Evolutionary conservation across 2,113 vertebrate species (phyloP), one percentile per base, ranked within the genome.

Genomic region (Paedocypris sp.): DNA sequence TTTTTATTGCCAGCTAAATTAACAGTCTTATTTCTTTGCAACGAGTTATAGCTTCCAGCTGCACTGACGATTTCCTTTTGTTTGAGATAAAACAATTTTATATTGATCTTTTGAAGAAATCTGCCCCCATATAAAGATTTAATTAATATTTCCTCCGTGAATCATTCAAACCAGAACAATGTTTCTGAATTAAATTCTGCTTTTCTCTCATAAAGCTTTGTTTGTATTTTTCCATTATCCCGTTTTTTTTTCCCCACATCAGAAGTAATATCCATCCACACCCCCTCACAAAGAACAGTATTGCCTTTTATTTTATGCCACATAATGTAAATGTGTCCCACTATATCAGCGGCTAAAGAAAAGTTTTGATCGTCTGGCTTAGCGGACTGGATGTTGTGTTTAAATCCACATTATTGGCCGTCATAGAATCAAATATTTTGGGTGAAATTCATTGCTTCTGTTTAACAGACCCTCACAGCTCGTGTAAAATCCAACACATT

Each of bases 1-100:
- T 81, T 82, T 64, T 82, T 83, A 83, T 80, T 80, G 80, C 80
- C 70, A 77, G 80, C 75, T 81, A 78, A 85, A 86, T 82, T 81
- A 82, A 80, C 56, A 66, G 48, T 81, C 83, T 80, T 78, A 76
- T 77, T 81, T 70, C 67, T 73, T 72, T 74, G 65, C 72, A 29
- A 69, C 69, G 70, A 82, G 73, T 82, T 64, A 79, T 64, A 71
- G 66, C 63, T 69, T 81, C 73, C 73, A 77, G 39, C 74, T 74
- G 68, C 69, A 73, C 61, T 54, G 73, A 72, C 72, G 71, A 62
- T 72, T 70, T 75, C 69, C 48, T 62, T n/a, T 80, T 73, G 75
- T 68, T 69, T 67, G 61, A 77, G 66, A 69, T 51, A 62, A 77
- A 70, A 70, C 70, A 76, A 81, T 74, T 62, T 78, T 63, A 70